Evolutionary conservation across 2,888 invertebrate species (phyloP).

Genomic region (Drosophila longiperda): DNA sequence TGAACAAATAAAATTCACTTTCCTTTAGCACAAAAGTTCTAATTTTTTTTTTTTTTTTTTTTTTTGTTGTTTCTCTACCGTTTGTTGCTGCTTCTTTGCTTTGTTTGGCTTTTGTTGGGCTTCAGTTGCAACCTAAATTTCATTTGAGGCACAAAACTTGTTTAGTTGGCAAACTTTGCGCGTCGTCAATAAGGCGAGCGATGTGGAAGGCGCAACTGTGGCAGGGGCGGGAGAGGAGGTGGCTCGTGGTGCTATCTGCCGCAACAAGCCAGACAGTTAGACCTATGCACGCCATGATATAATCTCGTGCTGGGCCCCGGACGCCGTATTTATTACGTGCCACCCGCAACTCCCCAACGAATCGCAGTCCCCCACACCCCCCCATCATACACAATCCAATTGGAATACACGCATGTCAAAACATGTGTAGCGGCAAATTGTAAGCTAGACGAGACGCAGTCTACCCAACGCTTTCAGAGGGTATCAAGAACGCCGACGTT

Average conservation of each 20-base stretch:
- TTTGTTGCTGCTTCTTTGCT: slow-evolving; percentile 54
- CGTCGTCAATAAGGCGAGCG: slow-evolving; percentile 74
- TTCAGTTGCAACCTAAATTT: slow-evolving; percentile 82
- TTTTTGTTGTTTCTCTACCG: slow-evolving; percentile 27
- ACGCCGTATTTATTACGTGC: slow-evolving; percentile 66
- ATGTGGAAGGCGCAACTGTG: slow-evolving; percentile 22
- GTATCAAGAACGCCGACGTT: slow-evolving; percentile 26
- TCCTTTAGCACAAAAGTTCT: slow-evolving; percentile 76
- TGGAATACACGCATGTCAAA: slow-evolving; percentile 34
- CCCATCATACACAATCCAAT: not conserved
- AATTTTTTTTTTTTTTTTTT: slow-evolving; percentile 63
- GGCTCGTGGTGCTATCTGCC: slow-evolving; percentile 19
- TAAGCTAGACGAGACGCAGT: slow-evolving; percentile 16
- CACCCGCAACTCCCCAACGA: slow-evolving; percentile 34
- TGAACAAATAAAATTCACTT: slow-evolving; percentile 81
- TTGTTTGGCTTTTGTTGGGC: slow-evolving; percentile 77
- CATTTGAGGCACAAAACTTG: slow-evolving; percentile 81
- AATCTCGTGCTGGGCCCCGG: slow-evolving; percentile 55
- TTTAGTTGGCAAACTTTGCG: slow-evolving; percentile 81
- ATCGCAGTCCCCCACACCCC: not conserved
- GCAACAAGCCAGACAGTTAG: slow-evolving; percentile 65
- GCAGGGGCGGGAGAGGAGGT: no score
- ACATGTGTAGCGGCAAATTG: slow-evolving; percentile 56
- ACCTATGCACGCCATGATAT: slow-evolving; percentile 74
- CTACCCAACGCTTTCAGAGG: slow-evolving; percentile 20